Percentiles rank a stretch among this genome's conserved stretches.
Conservation (phyloP, 2,888 invertebrate species). For the Orgyia antiqua region DNA sequence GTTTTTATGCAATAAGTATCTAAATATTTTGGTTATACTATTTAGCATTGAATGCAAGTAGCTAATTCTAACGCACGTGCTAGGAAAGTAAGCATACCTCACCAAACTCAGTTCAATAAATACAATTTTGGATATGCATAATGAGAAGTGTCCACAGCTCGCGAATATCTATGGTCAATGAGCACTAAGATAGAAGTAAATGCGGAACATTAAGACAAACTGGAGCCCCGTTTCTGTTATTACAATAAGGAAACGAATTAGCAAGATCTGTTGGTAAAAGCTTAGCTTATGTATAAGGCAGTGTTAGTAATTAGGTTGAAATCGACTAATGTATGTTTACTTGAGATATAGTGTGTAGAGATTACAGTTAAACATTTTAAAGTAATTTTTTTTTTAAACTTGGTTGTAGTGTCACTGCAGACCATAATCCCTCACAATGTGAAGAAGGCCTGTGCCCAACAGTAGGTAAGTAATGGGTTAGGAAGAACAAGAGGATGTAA, state of each 20-base stretch:
- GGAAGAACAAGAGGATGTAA: too few species aligned
- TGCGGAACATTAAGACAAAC: slow-evolving; percentile 23
- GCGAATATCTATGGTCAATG: slow-evolving; percentile 28
- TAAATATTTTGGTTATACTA: slow-evolving; percentile 16
- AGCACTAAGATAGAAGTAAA: slow-evolving; percentile 17
- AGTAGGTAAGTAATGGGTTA: too few species aligned
- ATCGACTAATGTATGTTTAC: slow-evolving; percentile 1
- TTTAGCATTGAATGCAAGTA: slow-evolving; percentile 12
- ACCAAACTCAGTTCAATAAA: slow-evolving; percentile 23
- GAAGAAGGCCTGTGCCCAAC: too few species aligned
- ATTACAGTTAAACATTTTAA: too few species aligned
- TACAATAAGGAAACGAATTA: slow-evolving; percentile 14
- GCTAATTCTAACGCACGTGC: slow-evolving; percentile 23
- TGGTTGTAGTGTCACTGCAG: too few species aligned
- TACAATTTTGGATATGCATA: slow-evolving; percentile 33
- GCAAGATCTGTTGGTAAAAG: slow-evolving; percentile 6
- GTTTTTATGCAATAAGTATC: too few species aligned
- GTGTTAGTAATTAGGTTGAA: slow-evolving; percentile 10
- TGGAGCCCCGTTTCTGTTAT: slow-evolving; percentile 13
- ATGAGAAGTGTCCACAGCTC: slow-evolving; percentile 17
- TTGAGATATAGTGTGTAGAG: slow-evolving; percentile 1
- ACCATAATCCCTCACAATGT: too few species aligned
- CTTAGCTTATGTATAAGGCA: slow-evolving; percentile 2
- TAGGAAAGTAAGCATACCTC: slow-evolving; percentile 17
- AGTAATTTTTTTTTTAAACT: too few species aligned